Evolutionary conservation across 2,888 invertebrate species (phyloP), one percentile per base, ranked within the genome.

Genomic region (Cantharis flavilabris): DNA sequence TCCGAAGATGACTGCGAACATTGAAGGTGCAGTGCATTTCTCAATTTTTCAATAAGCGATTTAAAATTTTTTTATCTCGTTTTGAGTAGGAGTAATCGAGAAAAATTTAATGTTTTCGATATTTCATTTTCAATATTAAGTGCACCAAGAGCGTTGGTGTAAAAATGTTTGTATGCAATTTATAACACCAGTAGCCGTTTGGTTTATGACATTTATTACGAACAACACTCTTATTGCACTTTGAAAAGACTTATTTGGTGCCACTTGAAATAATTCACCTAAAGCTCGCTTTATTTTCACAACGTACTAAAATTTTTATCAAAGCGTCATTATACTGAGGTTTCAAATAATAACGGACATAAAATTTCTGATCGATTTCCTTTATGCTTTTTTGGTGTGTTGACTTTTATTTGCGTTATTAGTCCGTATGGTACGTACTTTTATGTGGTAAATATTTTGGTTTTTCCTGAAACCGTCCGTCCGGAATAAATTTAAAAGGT

Each of bases 141-240:
- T 33, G 33, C 33, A 33, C 33, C 13, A 33, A 33, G 33, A 33
- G 49, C n/a, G 49, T n/a, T n/a, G 49, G n/a, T 49, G 49, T 49
- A 49, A 49, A n/a, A 49, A 49, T n/a, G 13, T 49, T 49, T 49
- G 49, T 49, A 49, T 49, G 49, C 49, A 49, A 49, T 49, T 49
- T 49, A 49, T 49, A 49, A 49, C 49, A 49, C 49, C n/a, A n/a
- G 49, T 49, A n/a, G n/a, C 49, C 5, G 65, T 67, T 67, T 26
- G 65, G 65, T 67, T 67, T 67, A 67, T 67, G 65, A 67, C 65
- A 67, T 67, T 67, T 67, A 67, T 67, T 67, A 67, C 65, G n/a
- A 67, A 67, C 65, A 67, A 67, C 65, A 67, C 65, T 67, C 65
- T 67, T 67, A 67, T 67, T 67, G 65, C 65, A 67, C 65, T 67